phyloP scores from a whole-genome alignment of 2,888 invertebrate genomes.

The Chironomus tentans region DNA sequence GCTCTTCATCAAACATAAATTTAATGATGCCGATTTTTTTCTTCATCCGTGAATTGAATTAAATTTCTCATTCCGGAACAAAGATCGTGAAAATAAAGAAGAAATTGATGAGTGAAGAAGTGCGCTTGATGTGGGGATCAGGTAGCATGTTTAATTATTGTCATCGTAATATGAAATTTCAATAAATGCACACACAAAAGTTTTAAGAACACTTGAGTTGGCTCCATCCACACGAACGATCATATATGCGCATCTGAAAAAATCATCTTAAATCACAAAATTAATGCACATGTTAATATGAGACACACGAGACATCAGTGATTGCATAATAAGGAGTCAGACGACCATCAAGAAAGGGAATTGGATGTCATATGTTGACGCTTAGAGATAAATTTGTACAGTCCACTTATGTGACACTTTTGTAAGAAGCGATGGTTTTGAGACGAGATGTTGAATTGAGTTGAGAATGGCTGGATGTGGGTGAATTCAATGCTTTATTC shows the following conservation, averaged over 20 bases:
- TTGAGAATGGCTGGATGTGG: too few relatives aligned
- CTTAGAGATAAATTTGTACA: background rate
- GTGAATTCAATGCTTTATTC: too few relatives aligned
- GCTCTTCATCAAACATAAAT: too few relatives aligned
- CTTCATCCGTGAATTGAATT: too few relatives aligned
- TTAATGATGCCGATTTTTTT: too few relatives aligned
- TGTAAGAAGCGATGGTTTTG: background rate
- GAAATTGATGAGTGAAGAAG: background rate
- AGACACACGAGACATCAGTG: background rate
- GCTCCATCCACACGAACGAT: too few relatives aligned
- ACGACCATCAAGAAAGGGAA: background rate
- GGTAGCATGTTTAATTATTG: background rate
- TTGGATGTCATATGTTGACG: background rate
- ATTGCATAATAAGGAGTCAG: background rate
- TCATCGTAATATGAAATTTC: too few relatives aligned
- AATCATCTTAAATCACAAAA: background rate
- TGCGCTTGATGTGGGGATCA: constrained; percentile 16
- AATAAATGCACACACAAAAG: too few relatives aligned
- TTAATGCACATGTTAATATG: background rate
- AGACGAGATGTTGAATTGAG: background rate
- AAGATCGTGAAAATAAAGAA: background rate
- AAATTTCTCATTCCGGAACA: too few relatives aligned
- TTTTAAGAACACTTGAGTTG: too few relatives aligned
- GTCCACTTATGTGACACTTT: background rate
- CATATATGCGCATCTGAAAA: too few relatives aligned